Evolutionary conservation across 2,888 invertebrate genomes (phyloP).

Genomic region (Limenitis camilla): DNA sequence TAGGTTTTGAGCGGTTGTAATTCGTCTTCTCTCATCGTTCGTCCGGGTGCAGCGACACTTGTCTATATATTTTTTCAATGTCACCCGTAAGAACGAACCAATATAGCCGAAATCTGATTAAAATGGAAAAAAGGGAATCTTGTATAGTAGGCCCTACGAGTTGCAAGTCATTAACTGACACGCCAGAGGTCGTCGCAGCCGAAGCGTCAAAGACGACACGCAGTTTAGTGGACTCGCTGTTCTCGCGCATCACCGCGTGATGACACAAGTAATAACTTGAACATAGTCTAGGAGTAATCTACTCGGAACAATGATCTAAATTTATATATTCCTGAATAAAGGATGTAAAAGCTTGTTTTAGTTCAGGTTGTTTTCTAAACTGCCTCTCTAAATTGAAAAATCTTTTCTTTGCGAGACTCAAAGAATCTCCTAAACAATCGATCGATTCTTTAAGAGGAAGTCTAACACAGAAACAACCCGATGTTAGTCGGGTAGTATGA

Average conservation of each 20-base stretch:
- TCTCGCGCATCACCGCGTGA: slow-evolving; percentile 21
- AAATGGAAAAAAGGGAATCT: slow-evolving; percentile 21
- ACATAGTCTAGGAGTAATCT: not conserved
- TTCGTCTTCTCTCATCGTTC: slow-evolving; percentile 21
- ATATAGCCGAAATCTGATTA: too few species aligned
- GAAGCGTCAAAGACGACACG: too few species aligned
- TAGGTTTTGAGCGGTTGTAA: slow-evolving; percentile 12
- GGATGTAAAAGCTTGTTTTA: not conserved
- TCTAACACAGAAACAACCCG: too few species aligned
- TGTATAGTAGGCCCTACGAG: slow-evolving; percentile 23
- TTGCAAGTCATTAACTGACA: slow-evolving; percentile 23
- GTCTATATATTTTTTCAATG: too few species aligned
- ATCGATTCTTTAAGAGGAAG: too few species aligned
- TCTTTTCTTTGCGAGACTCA: too few species aligned
- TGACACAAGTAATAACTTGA: slow-evolving; percentile 21
- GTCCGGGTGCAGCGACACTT: slow-evolving; percentile 7
- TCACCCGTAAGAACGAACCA: too few species aligned
- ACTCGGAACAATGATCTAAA: not conserved
- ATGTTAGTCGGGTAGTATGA: too few species aligned
- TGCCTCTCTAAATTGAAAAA: too few species aligned
- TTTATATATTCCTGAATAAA: slow-evolving; percentile 16
- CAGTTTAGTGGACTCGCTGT: slow-evolving; percentile 27
- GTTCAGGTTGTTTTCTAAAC: too few species aligned
- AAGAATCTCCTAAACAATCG: too few species aligned
- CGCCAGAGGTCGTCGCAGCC: too few species aligned